Evolutionary conservation across 2,797 vertebrate species (phyloP).

Genomic region (Epinephelus malabaricus): DNA sequence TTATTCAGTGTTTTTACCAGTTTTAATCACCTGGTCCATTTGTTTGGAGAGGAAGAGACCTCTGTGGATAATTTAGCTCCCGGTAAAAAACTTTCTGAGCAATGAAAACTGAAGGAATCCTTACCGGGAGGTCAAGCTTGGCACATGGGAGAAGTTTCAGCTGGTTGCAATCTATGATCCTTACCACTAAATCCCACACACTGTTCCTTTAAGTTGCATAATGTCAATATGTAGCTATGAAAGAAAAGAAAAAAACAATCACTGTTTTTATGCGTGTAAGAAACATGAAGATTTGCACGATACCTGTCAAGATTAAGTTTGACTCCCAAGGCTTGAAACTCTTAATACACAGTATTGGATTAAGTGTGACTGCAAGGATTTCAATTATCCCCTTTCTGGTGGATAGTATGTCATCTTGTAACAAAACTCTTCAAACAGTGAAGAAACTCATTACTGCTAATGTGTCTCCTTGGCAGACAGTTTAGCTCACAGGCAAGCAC

Average conservation of each 20-base stretch:
- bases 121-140: too few species aligned
- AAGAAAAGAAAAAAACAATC: background rate
- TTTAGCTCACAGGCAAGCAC: conserved; percentile 59
- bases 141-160: too few species aligned
- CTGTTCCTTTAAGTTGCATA: background rate
- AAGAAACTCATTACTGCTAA: conserved; percentile 66
- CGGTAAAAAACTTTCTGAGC: too few species aligned
- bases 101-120: too few species aligned
- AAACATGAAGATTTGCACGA: background rate
- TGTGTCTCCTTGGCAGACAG: conserved; percentile 61
- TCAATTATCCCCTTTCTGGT: conserved; percentile 27
- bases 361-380: conserved; percentile 20
- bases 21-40: too few species aligned
- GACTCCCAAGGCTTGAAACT: background rate
- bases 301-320: conserved; percentile 19
- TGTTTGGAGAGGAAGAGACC: too few species aligned
- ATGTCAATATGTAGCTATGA: background rate
- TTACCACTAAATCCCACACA: too few species aligned
- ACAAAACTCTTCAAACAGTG: conserved; percentile 45
- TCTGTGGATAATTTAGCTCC: too few species aligned
- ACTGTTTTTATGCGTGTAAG: background rate
- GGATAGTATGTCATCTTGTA: conserved; percentile 34
- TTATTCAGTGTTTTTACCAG: too few species aligned
- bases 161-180: too few species aligned
- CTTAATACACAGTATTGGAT: background rate